Conservation (phyloP, 2,888 invertebrate species). For the Caenorhabditis macrosperma region DNA sequence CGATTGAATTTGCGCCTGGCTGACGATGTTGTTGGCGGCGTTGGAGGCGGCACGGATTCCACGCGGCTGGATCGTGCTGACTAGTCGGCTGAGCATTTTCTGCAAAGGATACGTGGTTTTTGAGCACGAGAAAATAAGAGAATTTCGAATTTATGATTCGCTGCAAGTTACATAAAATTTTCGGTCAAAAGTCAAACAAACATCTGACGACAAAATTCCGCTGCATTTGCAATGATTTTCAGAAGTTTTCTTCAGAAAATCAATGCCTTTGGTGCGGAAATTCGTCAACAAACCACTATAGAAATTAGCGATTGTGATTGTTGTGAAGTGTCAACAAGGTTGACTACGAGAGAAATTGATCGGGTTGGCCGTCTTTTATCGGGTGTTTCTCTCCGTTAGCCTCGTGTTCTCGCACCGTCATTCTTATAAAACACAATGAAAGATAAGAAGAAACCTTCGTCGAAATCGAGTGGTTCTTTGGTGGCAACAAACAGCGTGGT, state of each 20-base stretch:
- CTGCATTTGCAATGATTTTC: too few relatives aligned
- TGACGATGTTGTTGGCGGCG: conserved; percentile 56
- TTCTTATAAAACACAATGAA: conserved; percentile 30
- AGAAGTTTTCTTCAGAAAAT: too few relatives aligned
- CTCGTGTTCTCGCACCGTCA: conserved; percentile 36
- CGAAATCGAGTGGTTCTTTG: conserved; percentile 46
- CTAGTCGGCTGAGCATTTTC: conserved; percentile 52
- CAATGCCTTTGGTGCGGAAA: too few relatives aligned
- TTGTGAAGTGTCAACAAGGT: too few relatives aligned
- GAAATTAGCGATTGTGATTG: not conserved
- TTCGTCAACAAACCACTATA: too few relatives aligned
- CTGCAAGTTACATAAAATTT: too few relatives aligned
- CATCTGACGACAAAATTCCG: too few relatives aligned
- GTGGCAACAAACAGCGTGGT: conserved; percentile 17
- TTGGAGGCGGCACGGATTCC: conserved; percentile 37
- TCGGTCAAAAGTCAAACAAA: too few relatives aligned
- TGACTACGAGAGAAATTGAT: conserved; percentile 34
- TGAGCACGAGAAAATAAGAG: too few relatives aligned
- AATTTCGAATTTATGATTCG: not conserved
- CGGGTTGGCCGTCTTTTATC: conserved; percentile 40
- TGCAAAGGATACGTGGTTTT: too few relatives aligned
- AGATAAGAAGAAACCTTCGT: conserved; percentile 46
- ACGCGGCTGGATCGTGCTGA: conserved; percentile 5
- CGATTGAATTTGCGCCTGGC: conserved; percentile 46
- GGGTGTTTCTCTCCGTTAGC: conserved; percentile 3